Evolutionary conservation across 2,888 invertebrate genomes (phyloP), one percentile per base, ranked within the genome.

Genomic region (Melipona bicolor): DNA sequence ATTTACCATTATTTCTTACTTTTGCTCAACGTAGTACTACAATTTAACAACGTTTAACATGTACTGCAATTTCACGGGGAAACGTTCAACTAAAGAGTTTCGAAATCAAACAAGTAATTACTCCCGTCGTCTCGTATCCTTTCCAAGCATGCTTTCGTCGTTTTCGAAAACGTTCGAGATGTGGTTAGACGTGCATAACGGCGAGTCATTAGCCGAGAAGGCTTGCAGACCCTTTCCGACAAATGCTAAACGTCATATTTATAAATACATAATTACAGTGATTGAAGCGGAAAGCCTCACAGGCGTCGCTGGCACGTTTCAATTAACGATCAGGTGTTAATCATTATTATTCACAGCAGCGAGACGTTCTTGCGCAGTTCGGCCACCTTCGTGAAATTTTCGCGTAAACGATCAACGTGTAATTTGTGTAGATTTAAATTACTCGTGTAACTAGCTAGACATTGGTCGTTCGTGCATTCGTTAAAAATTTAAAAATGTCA

Each of bases 301-400:
- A 77, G 71, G 64, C 69, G 73, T 71, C 59, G 77, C 64, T 56
- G 81, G 79, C 77, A 70, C 77, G 77, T 76, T 86, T 84, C 83
- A 88, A 88, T 88, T 88, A 88, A 88, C 84, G 67, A 54, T 70
- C 79, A 86, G 80, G 76, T 83, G 86, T 84, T 83, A 80, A 88
- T 84, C 77, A 86, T 86, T 84, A 82, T 83, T 84, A 86, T 85
- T 87, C 73, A 71, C 64, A 79, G 64, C 50, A 68, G 54, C 62
- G 17, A 36, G 24, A 15, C 17, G 24, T 65, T 54, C 52, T 52
- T 13, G 5, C 6, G 24, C 19, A n/a, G 19, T 24, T 43, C 9
- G 19, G 3, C 54, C 74, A 43, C 21, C 65, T 56, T 56, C 27
- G 17, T 21, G 54, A 75, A 5, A 65, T 56, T 24, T 54, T 65